Evolutionary conservation across 2,888 invertebrate genomes (phyloP).

Genomic region (Latrodectus hesperus): DNA sequence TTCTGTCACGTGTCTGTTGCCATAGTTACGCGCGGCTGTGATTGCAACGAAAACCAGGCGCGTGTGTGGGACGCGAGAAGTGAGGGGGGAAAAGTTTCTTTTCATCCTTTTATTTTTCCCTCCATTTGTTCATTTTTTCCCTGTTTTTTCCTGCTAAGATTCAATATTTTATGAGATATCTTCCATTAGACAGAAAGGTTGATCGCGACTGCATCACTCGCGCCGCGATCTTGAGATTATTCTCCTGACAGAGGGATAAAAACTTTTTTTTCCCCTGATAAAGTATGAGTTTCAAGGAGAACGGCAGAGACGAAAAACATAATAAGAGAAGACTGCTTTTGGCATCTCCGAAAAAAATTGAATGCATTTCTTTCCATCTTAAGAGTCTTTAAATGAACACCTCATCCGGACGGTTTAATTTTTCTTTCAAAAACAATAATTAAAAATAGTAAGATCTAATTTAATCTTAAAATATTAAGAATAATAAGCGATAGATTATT

Average conservation of each 20-base stretch:
- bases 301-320: not conserved
- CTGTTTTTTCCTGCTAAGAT: not conserved
- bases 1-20: slow-evolving; percentile 42
- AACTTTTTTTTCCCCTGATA: no score
- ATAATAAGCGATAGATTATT: no score
- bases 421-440: no score
- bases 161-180: slow-evolving; percentile 60
- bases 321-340: not conserved
- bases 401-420: no score
- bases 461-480: no score
- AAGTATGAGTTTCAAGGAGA: not conserved
- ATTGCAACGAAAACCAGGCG: slow-evolving; percentile 46
- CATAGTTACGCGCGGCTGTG: slow-evolving; percentile 34
- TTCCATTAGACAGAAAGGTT: slow-evolving; percentile 60
- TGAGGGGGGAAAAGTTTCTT: slow-evolving; percentile 26
- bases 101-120: slow-evolving; percentile 21
- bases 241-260: not conserved
- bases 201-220: not conserved
- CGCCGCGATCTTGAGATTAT: not conserved
- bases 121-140: not conserved
- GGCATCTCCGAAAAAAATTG: not conserved
- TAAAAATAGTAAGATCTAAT: no score
- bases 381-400: not conserved
- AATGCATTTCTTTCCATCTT: not conserved
- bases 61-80: slow-evolving; percentile 24